Percentiles rank a stretch among this genome's conserved stretches.
Evolutionary conservation across 2,797 vertebrate species (phyloP).

Genomic region (Anguilla pacifica): DNA sequence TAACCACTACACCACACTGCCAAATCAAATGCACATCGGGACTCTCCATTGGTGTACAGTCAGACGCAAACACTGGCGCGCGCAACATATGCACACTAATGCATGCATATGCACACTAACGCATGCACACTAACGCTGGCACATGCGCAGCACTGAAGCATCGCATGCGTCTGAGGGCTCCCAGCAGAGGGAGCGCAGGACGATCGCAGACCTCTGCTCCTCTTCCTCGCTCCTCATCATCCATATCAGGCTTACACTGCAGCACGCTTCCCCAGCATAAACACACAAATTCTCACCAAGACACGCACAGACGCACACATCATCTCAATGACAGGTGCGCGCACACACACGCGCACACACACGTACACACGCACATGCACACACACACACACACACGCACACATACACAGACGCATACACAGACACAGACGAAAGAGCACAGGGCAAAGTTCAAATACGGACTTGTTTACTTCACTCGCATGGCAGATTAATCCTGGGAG

Average conservation of each 20-base stretch:
- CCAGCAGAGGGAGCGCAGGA: slow-evolving; percentile 61
- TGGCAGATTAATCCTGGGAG: slow-evolving; percentile 1
- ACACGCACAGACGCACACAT: background rate
- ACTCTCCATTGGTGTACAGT: too few species aligned
- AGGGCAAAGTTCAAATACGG: slow-evolving; percentile 24
- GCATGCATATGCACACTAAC: too few species aligned
- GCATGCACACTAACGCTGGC: too few species aligned
- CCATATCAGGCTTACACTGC: background rate
- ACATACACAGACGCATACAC: background rate
- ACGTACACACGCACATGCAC: background rate
- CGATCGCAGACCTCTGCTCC: slow-evolving; percentile 48
- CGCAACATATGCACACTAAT: too few species aligned
- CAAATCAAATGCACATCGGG: too few species aligned
- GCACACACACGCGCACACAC: background rate
- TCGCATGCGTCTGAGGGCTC: background rate
- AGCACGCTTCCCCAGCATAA: background rate
- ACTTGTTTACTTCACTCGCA: slow-evolving; percentile 17
- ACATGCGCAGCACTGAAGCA: too few species aligned
- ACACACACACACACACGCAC: background rate
- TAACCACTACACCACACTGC: too few species aligned
- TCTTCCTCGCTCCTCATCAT: slow-evolving; percentile 64
- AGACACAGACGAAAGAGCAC: background rate
- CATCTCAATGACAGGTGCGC: background rate
- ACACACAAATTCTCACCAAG: background rate
- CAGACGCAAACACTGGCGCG: too few species aligned